Conservation (phyloP, 2,113 vertebrate genomes). For the Caranx ignobilis region DNA sequence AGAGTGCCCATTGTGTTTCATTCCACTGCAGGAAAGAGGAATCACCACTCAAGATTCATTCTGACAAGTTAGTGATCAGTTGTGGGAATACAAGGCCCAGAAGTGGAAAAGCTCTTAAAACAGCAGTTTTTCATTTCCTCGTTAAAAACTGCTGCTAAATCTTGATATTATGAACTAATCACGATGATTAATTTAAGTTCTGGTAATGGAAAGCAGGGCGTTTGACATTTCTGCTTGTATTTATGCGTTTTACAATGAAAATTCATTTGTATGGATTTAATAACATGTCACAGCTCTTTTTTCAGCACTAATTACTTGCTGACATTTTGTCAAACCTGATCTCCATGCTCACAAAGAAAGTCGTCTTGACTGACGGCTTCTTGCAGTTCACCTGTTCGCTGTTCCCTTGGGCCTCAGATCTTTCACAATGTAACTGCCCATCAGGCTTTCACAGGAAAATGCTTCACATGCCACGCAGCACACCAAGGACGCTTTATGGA, state of each 20-base stretch:
- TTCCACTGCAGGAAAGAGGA: background rate
- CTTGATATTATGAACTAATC: conserved; percentile 34
- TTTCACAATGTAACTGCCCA: conserved; percentile 29
- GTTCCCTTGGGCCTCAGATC: conserved; percentile 18
- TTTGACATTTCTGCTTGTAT: conserved; percentile 46
- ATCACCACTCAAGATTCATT: conserved; percentile 48
- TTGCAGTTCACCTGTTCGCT: conserved; percentile 40
- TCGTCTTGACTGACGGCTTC: conserved; percentile 51
- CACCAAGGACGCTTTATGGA: conserved; percentile 5
- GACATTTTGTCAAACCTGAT: conserved; percentile 62
- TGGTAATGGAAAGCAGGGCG: conserved; percentile 8
- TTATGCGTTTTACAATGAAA: conserved; percentile 16
- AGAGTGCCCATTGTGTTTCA: conserved; percentile 16
- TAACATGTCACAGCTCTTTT: conserved; percentile 60
- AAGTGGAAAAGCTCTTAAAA: conserved; percentile 15
- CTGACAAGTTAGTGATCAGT: conserved; percentile 10
- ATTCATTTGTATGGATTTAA: conserved; percentile 58
- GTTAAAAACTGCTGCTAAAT: conserved; percentile 10
- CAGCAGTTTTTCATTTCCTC: conserved; percentile 10
- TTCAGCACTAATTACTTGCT: conserved; percentile 65
- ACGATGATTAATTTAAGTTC: conserved; percentile 17
- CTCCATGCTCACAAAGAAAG: conserved; percentile 30
- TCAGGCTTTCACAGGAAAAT: conserved; percentile 39
- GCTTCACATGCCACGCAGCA: background rate
- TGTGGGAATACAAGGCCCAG: conserved; percentile 8